Evolutionary conservation across 23 tunicate genomes (phyloP).

Genomic region (Styela plicata): DNA sequence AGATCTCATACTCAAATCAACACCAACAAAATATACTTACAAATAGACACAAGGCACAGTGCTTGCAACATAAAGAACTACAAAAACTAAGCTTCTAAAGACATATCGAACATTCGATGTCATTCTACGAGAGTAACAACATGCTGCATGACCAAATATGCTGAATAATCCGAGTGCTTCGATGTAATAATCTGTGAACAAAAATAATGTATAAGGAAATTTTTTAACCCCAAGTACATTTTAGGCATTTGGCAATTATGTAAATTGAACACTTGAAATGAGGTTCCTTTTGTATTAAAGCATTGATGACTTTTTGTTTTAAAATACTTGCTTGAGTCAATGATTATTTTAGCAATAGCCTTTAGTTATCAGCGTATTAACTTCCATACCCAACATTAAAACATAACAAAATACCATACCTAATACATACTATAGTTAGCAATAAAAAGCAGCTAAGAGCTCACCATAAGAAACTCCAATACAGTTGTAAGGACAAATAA

Average conservation of each 20-base stretch:
- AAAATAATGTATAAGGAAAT: too few relatives aligned
- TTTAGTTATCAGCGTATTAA: too few relatives aligned
- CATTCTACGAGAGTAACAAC: slow-evolving; percentile 29
- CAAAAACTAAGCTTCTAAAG: slow-evolving; percentile 24
- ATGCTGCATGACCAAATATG: slow-evolving; percentile 18
- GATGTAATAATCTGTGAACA: background rate
- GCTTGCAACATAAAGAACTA: slow-evolving; percentile 2
- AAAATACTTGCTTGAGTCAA: too few relatives aligned
- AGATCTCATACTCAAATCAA: too few relatives aligned
- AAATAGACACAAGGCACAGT: slow-evolving; percentile 8
- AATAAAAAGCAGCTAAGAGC: background rate
- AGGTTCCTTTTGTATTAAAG: too few relatives aligned
- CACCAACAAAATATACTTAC: slow-evolving; percentile 17
- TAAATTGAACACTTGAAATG: too few relatives aligned
- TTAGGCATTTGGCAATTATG: too few relatives aligned
- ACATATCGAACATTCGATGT: background rate
- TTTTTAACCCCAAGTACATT: too few relatives aligned
- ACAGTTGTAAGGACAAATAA: slow-evolving; percentile 43
- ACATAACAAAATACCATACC: too few relatives aligned
- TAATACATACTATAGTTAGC: background rate
- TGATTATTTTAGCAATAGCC: too few relatives aligned
- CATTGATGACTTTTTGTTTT: too few relatives aligned
- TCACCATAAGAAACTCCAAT: slow-evolving; percentile 27
- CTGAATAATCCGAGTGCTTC: slow-evolving; percentile 1
- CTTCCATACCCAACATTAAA: too few relatives aligned